phyloP scores from a whole-genome alignment of 37 sponge, comb jelly and placozoan species.

The Mnemiopsis leidyi region DNA sequence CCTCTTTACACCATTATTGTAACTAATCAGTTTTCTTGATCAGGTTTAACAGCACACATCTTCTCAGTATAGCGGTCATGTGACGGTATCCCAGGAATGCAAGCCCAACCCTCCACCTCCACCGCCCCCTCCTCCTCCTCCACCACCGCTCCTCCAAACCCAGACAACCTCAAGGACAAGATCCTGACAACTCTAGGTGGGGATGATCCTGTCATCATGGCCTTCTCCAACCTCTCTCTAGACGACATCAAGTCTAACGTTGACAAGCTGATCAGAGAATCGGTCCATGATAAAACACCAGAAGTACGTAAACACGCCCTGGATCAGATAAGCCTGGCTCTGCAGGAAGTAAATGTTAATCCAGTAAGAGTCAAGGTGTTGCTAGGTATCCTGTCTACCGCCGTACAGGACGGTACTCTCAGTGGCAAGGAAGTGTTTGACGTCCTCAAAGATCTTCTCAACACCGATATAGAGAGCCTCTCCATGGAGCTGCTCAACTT shows the following conservation, averaged over 20 bases:
- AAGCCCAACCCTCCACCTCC: background rate
- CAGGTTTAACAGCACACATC: background rate
- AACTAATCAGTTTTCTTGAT: no score
- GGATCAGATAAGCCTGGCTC: background rate
- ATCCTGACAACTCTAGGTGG: conserved; percentile 28
- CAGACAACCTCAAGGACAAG: conserved; percentile 58
- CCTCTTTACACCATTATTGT: no score
- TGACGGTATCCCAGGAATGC: background rate
- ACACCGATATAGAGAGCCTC: conserved; percentile 36
- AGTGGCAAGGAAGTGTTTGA: conserved; percentile 47
- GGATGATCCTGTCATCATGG: conserved; percentile 60
- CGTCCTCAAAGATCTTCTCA: conserved; percentile 21
- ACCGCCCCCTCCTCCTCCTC: conserved; percentile 1
- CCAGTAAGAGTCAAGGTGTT: conserved; percentile 33
- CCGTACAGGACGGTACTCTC: conserved; percentile 28
- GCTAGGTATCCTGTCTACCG: background rate
- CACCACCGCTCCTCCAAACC: conserved; percentile 10
- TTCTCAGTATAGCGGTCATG: background rate
- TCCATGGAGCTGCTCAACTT: conserved; percentile 53
- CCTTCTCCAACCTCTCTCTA: conserved; percentile 56
- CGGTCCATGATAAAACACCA: conserved; percentile 7
- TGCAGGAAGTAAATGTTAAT: conserved; percentile 22
- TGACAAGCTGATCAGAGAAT: conserved; percentile 27
- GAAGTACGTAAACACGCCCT: background rate
- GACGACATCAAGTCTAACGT: conserved; percentile 15